Conservation (phyloP, 2,888 invertebrate species). For the Tetranychus piercei region DNA sequence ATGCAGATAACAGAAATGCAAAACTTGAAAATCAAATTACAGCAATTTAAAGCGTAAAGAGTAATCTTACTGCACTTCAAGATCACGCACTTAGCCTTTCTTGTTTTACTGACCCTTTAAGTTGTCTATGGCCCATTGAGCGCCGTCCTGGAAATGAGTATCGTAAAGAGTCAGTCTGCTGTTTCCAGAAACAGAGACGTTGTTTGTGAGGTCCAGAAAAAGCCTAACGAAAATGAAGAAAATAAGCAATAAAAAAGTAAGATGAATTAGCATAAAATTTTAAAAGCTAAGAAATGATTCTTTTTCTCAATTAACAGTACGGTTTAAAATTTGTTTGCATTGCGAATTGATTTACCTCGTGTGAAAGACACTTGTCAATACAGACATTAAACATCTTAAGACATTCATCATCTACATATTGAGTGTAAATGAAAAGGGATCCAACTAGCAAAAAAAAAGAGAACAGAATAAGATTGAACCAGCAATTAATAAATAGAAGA, state of each 20-base stretch:
- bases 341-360: not conserved
- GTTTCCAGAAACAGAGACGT: not conserved
- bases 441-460: not conserved
- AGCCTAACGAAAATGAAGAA: slow-evolving; percentile 7
- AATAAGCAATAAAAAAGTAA: not conserved
- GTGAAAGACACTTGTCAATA: not conserved
- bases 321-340: not conserved
- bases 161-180: not conserved
- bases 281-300: not conserved
- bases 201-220: not conserved
- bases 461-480: not conserved
- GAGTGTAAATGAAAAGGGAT: not conserved
- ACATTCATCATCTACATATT: not conserved
- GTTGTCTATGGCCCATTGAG: not conserved
- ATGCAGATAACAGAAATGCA: no score
- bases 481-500: not conserved
- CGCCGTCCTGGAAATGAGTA: not conserved
- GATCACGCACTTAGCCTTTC: no score
- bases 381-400: not conserved
- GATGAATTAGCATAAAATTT: not conserved
- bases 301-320: not conserved
- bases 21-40: no score
- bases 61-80: no score
- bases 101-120: not conserved
- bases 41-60: no score